Evolutionary conservation across 1,140 invertebrate species (phyloP), one percentile per base, ranked within the genome.

Genomic region (Hylyphantes graminicola): DNA sequence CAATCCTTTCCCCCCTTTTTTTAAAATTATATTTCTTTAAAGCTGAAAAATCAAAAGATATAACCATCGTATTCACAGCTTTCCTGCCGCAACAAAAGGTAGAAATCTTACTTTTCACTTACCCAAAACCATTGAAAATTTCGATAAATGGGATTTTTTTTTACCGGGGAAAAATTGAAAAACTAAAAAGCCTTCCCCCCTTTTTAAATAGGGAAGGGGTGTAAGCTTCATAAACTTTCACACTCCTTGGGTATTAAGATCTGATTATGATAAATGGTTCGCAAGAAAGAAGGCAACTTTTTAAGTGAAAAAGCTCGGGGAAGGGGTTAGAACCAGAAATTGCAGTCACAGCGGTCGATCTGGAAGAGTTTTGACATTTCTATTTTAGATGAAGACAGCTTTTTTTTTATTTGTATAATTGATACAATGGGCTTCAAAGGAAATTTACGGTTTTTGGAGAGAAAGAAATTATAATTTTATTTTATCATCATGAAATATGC

Each of bases 31-130:
- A 53, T 51, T 51, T 59, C 68, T 54, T 19, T 51, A 54, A 55
- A 72, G 79, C 35, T 61, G 80, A 74, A 83, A 83, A 83, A 83
- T 75, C 80, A 83, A 83, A 81, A 73, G 79, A 73, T 73, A 78
- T 78, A 78, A 80, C 77, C 65, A 83, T 81, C 79, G 79, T 73
- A 75, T 65, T 65, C 72, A 74, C 61, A 65, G 72, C 54, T 67
- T 83, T 74, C 50, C 70, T 35, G 10, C 51, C 59, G 35, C 80
- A 83, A 83, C 80, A 83, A 83, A 83, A 83, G 80, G 80, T 83
- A 83, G 57, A 82, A 83, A 57, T 83, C 80, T 83, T 83, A 83
- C 80, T 83, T 83, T 83, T 83, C 80, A 74, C 80, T 83, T 83
- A 83, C 72, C 35, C 80, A 82, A 82, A 82, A 82, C 80, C 80